These are phyloP conservation scores for Sceloporus tristichus DNA, from an alignment of 2,113 vertebrate species.

Conservation along the genomic window DNA sequence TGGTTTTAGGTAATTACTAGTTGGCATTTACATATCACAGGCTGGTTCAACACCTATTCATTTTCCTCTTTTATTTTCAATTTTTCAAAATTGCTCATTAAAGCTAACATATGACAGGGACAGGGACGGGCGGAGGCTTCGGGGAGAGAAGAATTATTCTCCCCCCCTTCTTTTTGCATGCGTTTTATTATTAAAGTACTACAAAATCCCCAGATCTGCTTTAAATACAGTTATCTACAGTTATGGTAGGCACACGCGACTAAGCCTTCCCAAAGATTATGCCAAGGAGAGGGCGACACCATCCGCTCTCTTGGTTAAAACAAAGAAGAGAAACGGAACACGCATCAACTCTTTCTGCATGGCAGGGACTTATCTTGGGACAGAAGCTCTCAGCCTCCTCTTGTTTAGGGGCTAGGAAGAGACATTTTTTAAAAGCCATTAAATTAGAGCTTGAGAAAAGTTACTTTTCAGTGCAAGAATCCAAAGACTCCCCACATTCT, in stretches of 20 bases:
- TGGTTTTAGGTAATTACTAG: constrained; percentile 89
- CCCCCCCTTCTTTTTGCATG: constrained; percentile 60
- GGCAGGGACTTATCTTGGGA: constrained; percentile 8
- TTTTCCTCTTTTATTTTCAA: constrained; percentile 89
- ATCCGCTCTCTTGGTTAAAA: not conserved
- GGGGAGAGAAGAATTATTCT: constrained; percentile 65
- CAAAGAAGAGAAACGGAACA: no score
- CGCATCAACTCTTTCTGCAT: constrained; percentile 18
- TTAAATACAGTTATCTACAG: constrained; percentile 76
- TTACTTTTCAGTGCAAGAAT: not conserved
- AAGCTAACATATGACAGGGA: constrained; percentile 85
- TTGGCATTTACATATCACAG: constrained; percentile 89
- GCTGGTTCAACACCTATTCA: constrained; percentile 89
- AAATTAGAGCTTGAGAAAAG: not conserved
- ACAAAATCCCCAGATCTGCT: constrained; percentile 76
- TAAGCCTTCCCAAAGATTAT: constrained; percentile 65
- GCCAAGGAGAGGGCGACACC: constrained; percentile 39
- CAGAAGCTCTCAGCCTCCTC: not conserved
- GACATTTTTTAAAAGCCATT: no score
- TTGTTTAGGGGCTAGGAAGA: not conserved
- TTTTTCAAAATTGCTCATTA: constrained; percentile 88
- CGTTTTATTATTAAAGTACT: constrained; percentile 55
- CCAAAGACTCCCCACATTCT: not conserved
- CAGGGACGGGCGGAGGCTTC: constrained; percentile 40
- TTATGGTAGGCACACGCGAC: constrained; percentile 62